These are phyloP conservation scores for Cichlasoma orientale DNA, from an alignment of 2,797 vertebrate genomes.

Conservation along the genomic window DNA sequence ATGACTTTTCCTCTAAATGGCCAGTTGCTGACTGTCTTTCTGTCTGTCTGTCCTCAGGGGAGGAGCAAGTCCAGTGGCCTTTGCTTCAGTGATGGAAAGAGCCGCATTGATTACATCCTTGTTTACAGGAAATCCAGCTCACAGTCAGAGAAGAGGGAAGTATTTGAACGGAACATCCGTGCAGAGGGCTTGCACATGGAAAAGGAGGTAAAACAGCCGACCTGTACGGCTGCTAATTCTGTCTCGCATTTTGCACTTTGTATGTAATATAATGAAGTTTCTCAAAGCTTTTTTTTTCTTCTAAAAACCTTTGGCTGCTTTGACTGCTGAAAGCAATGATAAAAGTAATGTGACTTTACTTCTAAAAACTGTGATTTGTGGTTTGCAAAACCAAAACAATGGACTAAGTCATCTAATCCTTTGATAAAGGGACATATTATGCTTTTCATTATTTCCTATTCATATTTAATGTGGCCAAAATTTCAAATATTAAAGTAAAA, in stretches of 20 bases:
- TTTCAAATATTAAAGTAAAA: no score
- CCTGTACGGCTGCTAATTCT: background rate
- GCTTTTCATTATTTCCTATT: no score
- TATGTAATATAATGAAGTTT: background rate
- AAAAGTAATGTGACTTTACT: background rate
- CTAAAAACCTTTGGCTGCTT: background rate
- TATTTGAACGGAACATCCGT: conserved; percentile 93
- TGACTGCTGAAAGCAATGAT: background rate
- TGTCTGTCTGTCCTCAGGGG: conserved; percentile 73
- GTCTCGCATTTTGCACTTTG: background rate
- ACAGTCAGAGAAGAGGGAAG: conserved; percentile 90
- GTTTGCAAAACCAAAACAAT: background rate
- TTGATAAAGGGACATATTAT: no score
- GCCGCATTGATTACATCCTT: conserved; percentile 92
- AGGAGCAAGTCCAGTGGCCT: conserved; percentile 85
- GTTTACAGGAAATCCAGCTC: conserved; percentile 91
- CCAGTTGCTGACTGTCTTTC: background rate
- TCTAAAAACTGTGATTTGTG: background rate
- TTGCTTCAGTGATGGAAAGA: conserved; percentile 90
- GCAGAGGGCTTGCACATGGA: conserved; percentile 93
- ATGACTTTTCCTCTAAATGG: background rate
- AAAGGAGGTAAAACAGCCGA: conserved; percentile 84
- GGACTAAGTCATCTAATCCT: background rate
- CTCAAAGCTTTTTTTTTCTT: background rate
- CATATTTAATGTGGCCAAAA: no score